Evolutionary conservation across 2,888 invertebrate species (phyloP).

Genomic region (Thymelicus sylvestris): DNA sequence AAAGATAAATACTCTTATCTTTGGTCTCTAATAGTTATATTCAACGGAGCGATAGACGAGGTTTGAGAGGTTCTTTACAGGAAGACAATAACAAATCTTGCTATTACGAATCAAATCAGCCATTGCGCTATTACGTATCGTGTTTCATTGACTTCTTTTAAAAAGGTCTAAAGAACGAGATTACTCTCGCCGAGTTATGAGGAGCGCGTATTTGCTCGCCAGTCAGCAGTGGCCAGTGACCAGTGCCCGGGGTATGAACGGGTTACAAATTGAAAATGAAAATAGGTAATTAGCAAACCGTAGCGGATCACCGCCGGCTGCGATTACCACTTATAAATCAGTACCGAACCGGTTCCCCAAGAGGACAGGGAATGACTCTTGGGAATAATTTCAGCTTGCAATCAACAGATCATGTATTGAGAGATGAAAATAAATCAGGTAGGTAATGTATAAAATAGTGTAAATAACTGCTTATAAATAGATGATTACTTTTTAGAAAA

Average conservation of each 20-base stretch:
- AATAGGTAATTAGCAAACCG: conserved; percentile 32
- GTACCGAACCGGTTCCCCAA: conserved; percentile 14
- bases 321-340: conserved; percentile 34
- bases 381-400: conserved; percentile 17
- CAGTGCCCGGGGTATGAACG: neutral
- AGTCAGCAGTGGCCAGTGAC: neutral
- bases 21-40: too few species aligned
- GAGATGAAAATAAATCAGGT: neutral
- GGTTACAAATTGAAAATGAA: conserved; percentile 36
- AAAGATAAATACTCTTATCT: too few species aligned
- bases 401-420: neutral
- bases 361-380: conserved; percentile 5
- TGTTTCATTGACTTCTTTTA: too few species aligned
- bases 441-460: neutral
- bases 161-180: neutral
- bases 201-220: conserved; percentile 4
- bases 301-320: conserved; percentile 21
- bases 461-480: neutral
- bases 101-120: too few species aligned
- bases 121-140: too few species aligned
- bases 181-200: conserved; percentile 13
- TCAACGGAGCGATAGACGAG: too few species aligned
- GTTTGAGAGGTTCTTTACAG: too few species aligned
- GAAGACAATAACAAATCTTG: too few species aligned
- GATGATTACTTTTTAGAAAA: neutral